A percentile compares a stretch with the other conserved stretches of the same genome.
Conservation (phyloP, 2,888 invertebrate genomes). For the Ganaspis brasiliensis region DNA sequence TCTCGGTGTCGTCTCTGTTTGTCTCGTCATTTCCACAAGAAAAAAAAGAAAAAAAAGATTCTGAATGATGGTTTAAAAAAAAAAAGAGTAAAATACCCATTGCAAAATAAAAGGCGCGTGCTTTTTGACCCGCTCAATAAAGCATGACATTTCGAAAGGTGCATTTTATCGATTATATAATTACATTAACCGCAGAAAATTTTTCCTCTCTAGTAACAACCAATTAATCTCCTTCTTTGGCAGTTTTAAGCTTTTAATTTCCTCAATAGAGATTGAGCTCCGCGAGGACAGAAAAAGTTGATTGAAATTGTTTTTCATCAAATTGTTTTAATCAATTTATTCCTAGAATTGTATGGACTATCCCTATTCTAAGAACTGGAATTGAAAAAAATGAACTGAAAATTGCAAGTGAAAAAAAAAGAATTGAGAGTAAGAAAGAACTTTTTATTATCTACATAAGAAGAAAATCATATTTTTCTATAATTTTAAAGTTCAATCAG, state of each 20-base stretch:
- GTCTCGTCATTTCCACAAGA: not conserved
- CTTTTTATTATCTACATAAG: too few relatives aligned
- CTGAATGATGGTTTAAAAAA: not conserved
- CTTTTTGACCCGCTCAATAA: not conserved
- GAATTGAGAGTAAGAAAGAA: too few relatives aligned
- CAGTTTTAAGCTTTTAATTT: not conserved
- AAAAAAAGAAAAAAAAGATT: not conserved
- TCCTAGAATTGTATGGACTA: too few relatives aligned
- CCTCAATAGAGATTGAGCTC: not conserved
- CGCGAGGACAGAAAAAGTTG: not conserved
- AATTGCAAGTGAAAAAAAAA: too few relatives aligned
- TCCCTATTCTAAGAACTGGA: too few relatives aligned
- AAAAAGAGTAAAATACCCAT: not conserved
- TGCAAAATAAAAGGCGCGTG: conserved; percentile 9
- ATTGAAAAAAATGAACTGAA: too few relatives aligned
- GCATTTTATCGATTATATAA: not conserved
- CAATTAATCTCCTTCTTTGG: conserved; percentile 5
- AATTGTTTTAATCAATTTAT: too few relatives aligned
- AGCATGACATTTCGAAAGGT: conserved; percentile 32
- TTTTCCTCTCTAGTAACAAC: not conserved
- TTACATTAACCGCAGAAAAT: conserved; percentile 1
- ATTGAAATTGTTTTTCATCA: not conserved
- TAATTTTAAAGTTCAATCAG: too few relatives aligned
- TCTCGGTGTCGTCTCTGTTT: not conserved
- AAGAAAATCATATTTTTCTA: too few relatives aligned